These are phyloP conservation scores for Hoplostethus mediterraneus DNA, from an alignment of 2,797 vertebrate genomes.

Conservation along the genomic window DNA sequence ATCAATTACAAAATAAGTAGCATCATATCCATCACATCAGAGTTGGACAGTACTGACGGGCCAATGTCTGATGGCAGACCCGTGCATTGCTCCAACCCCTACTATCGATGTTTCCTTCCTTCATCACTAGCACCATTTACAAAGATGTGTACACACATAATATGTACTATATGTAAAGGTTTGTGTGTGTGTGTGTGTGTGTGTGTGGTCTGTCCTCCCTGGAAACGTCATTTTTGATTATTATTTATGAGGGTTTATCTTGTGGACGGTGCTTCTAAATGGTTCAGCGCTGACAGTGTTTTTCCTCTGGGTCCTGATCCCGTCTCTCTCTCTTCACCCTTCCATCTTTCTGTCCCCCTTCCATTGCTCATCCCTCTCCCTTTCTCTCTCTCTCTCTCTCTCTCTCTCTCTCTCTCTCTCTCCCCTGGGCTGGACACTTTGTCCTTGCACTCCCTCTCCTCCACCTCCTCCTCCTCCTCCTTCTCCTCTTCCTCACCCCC, in stretches of 20 bases:
- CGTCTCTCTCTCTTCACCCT: slow-evolving; percentile 61
- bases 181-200: slow-evolving; percentile 29
- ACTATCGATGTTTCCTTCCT: too few species aligned
- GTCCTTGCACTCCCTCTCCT: slow-evolving; percentile 70
- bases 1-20: too few species aligned
- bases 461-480: slow-evolving; percentile 54
- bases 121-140: too few species aligned
- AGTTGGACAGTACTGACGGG: too few species aligned
- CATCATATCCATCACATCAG: too few species aligned
- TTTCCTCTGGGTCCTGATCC: slow-evolving; percentile 67
- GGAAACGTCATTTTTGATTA: slow-evolving; percentile 51
- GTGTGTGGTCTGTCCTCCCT: slow-evolving; percentile 22
- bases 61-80: too few species aligned
- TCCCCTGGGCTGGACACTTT: slow-evolving; percentile 81
- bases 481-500: slow-evolving; percentile 10
- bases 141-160: too few species aligned
- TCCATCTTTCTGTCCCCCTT: slow-evolving; percentile 70
- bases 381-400: slow-evolving; percentile 62
- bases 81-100: too few species aligned
- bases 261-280: slow-evolving; percentile 66
- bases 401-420: slow-evolving; percentile 58
- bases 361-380: slow-evolving; percentile 67
- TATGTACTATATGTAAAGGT: slow-evolving; percentile 2
- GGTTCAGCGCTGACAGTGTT: slow-evolving; percentile 71
- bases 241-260: slow-evolving; percentile 64